Conservation (phyloP, 2,888 invertebrate genomes). For the Spatulosminthurus flaviceps region DNA sequence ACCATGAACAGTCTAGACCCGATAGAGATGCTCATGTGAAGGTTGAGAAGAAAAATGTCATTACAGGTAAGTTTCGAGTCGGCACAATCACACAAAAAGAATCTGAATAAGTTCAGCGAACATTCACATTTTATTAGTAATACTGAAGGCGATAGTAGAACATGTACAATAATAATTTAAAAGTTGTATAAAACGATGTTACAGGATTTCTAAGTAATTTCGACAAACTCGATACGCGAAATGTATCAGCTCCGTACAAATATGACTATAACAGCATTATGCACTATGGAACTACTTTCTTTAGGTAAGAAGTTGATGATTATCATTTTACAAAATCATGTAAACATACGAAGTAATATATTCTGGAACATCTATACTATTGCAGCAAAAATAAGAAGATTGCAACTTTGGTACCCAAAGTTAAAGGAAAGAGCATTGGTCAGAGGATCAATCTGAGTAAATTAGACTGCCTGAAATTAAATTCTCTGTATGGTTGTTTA, state of each 20-base stretch:
- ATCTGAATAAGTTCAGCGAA: not conserved
- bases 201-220: slow-evolving; percentile 72
- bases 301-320: slow-evolving; percentile 67
- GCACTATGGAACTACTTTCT: slow-evolving; percentile 78
- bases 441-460: slow-evolving; percentile 74
- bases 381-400: slow-evolving; percentile 71
- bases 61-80: slow-evolving; percentile 68
- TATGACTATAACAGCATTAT: slow-evolving; percentile 83
- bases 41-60: slow-evolving; percentile 75
- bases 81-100: not conserved
- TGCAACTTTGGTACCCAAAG: slow-evolving; percentile 73
- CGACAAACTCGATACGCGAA: slow-evolving; percentile 73
- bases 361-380: too few relatives aligned
- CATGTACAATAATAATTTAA: too few relatives aligned
- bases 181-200: not conserved
- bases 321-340: too few relatives aligned
- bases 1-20: slow-evolving; percentile 81
- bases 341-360: too few relatives aligned
- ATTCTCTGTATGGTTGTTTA: slow-evolving; percentile 73
- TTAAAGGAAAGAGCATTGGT: slow-evolving; percentile 69
- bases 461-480: slow-evolving; percentile 75
- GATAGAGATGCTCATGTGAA: slow-evolving; percentile 78
- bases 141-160: too few relatives aligned
- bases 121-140: not conserved
- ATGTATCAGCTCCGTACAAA: slow-evolving; percentile 75